Evolutionary conservation across 1,140 invertebrate genomes (phyloP).

Genomic region (Dysdera silvatica): DNA sequence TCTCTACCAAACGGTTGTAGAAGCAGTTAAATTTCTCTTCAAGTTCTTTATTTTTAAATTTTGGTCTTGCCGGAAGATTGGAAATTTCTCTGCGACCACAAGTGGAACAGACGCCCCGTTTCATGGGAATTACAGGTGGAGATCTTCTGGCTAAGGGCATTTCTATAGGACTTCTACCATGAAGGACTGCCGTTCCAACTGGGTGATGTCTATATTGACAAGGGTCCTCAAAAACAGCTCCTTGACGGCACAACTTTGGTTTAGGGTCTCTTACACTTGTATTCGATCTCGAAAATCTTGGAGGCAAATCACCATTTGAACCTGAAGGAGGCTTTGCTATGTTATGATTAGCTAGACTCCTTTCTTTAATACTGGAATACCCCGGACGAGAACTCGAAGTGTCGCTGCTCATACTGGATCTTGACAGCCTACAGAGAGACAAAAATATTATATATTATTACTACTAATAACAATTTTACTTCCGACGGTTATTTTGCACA

Average conservation of each 20-base stretch:
- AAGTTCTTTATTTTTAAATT: slow-evolving; percentile 31
- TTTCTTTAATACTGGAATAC: slow-evolving; percentile 18
- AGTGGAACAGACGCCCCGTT: slow-evolving; percentile 27
- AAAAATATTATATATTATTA: too few species aligned
- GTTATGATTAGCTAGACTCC: not conserved
- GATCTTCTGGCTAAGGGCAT: too few species aligned
- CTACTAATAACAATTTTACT: too few species aligned
- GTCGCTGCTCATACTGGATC: slow-evolving; percentile 34
- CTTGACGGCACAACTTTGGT: slow-evolving; percentile 31
- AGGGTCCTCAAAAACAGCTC: slow-evolving; percentile 24
- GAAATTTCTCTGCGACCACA: slow-evolving; percentile 30
- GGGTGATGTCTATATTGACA: slow-evolving; percentile 11
- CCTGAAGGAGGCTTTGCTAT: not conserved
- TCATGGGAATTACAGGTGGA: not conserved
- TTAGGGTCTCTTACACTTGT: slow-evolving; percentile 20
- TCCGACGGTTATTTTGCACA: too few species aligned
- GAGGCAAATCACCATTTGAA: not conserved
- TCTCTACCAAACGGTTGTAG: slow-evolving; percentile 33
- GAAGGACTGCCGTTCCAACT: slow-evolving; percentile 15
- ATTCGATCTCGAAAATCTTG: not conserved
- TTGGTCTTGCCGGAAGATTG: not conserved
- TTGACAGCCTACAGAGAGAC: slow-evolving; percentile 15
- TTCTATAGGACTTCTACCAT: too few species aligned
- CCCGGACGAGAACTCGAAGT: slow-evolving; percentile 22
- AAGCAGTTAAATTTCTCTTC: slow-evolving; percentile 35